Base-by-base conservation (phyloP, 2,888 invertebrate species). In the Andrena praecox region DNA sequence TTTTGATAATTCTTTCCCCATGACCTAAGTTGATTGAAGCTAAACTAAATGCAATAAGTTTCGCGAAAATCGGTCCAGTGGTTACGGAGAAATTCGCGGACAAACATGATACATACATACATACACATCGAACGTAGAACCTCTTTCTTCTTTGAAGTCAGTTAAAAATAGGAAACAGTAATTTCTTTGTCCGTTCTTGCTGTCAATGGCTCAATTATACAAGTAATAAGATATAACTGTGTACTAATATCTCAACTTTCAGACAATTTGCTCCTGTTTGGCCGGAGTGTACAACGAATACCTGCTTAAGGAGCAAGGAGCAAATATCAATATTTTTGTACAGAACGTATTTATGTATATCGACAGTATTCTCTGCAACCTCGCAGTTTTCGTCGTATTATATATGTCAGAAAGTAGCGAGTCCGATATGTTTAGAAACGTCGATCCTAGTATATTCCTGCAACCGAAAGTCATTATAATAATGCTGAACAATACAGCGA, bases 201-300 rank as follows among this genome's bases (percentile, higher is more conserved):
- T 42, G 0, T 42, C 42, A 42, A 42, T 42, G 5, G 64, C 60
- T 63, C 24, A 60, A 1, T 24, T 6, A 69, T 8, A 67, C 29
- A n/a, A 35, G 10, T 35, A n/a, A 8, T 24, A 7, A 27, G 66
- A 42, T 63, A 27, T n/a, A 64, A 64, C 60, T 20, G 12, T 33
- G 33, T 52, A 35, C 56, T 42, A 77, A 6, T 27, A 48, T 54
- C 35, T 31, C 16, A 72, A 54, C 52, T 77, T 87, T 71, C 97
- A 99, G 95, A 97, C 97, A 68, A 96, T 98, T 85, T 98, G 97
- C 92, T 99, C 99, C 0, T 99, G 99, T 89, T 94, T 98, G 80
- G 99, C 99, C 0, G 99, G 99, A 6, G 99, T 99, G 2, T 99
- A 99, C 94, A 99, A 99, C 93, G 99, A 99, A 93, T 98, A 98